Evolutionary conservation across 92 coral and sea anemone species (phyloP), one percentile per base, ranked within the genome.

Genomic region (Galaxea fascicularis): DNA sequence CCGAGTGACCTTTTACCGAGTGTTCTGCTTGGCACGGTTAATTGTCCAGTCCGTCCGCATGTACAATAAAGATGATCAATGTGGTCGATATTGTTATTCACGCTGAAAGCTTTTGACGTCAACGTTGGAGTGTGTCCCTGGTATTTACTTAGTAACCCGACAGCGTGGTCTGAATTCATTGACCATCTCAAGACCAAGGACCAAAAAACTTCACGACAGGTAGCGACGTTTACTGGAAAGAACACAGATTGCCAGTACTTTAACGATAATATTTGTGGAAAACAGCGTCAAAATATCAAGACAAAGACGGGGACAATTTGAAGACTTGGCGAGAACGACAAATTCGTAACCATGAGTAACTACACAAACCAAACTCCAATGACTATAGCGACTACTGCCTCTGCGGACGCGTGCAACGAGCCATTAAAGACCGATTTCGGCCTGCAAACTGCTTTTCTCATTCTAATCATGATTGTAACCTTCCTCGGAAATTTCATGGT

Each of bases 401-500:
- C 20, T 12, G 57, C 63, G 45, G 72, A 81, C 15, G 8, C 0
- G 8, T 93, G 97, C 41, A 25, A 69, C 20, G 18, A 54, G 22
- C 83, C 86, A 44, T 82, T 89, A 10, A 24, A 89, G 80, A 47
- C 63, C 6, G 92, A 92, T 45, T 85, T 74, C 85, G 69, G 86
- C 21, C 78, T 78, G 35, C 97, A 92, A 59, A 78, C 98, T 0
- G 87, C 84, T 25, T 94, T 95, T 27, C 69, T 94, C 17, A 87
- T 85, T 29, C 69, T 92, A 16, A 90, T 95, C 26, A 87, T 95
- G 71, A 53, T 93, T 24, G 65, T 94, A 11, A 94, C 98, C 24
- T 88, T 95, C 68, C 59, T 92, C 53, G 98, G 98, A 14, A 95
- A 95, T 69, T 52, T 88, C 62, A 29, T 95, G 67, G 98, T 95